Evolutionary conservation across 1,140 invertebrate genomes (phyloP).

Genomic region (Calliphora vicina): DNA sequence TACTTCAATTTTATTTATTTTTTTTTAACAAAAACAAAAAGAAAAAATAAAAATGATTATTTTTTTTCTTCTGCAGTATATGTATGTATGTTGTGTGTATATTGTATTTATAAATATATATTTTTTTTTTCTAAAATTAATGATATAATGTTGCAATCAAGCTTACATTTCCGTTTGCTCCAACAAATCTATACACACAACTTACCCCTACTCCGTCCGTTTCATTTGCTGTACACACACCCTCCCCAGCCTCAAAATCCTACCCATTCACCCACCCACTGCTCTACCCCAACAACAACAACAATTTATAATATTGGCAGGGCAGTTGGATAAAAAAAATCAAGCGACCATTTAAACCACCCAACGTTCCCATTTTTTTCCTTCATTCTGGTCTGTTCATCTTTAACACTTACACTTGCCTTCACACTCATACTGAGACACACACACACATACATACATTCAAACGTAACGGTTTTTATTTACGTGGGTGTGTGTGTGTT

Average conservation of each 20-base stretch:
- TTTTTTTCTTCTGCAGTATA: background rate
- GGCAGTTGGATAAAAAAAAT: background rate
- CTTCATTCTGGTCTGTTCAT: background rate
- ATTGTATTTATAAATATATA: background rate
- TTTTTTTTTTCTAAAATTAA: slow-evolving; percentile 9
- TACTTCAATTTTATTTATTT: background rate
- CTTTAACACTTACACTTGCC: slow-evolving; percentile 1
- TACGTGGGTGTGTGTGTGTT: no score
- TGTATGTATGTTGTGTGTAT: background rate
- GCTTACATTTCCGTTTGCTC: slow-evolving; percentile 5
- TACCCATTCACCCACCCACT: no score
- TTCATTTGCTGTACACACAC: background rate
- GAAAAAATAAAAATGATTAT: background rate
- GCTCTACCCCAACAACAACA: background rate
- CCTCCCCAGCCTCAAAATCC: background rate
- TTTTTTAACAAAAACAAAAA: background rate
- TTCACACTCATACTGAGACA: background rate
- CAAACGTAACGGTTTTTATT: background rate
- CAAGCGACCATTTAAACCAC: background rate
- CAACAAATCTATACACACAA: background rate
- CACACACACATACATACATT: background rate
- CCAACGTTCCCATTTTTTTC: background rate
- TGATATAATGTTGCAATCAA: slow-evolving; percentile 16
- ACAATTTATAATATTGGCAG: background rate
- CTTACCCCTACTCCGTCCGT: background rate